Base-by-base conservation (phyloP, 2,888 invertebrate species). In the Sinohyriopsis cumingii region DNA sequence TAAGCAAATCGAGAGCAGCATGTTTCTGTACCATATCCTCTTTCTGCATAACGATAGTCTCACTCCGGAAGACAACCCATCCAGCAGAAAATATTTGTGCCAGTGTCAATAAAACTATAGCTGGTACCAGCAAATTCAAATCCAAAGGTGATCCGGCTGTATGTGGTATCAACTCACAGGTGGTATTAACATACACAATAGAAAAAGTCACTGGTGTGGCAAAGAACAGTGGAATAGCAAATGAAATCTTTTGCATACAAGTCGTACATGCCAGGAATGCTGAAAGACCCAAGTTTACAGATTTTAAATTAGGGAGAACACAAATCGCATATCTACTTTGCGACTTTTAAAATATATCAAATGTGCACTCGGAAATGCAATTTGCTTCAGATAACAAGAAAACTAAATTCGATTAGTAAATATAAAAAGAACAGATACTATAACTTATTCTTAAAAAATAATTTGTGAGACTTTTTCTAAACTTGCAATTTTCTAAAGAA, bases 211-310 rank as follows among this genome's bases (percentile, higher is more conserved):
- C 64, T 2, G 86, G 84, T 3, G 84, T 81, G 1, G 81, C 70
- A 0, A 85, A 63, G 18, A 80, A 65, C 0, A 87, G 66, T 3
- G 87, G 87, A 7, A 85, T 25, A 18, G 79, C 79, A 55, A 87
- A 87, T 2, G 82, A 79, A 18, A 80, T 77, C 20, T 70, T 73
- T 65, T 84, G 84, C 84, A 86, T 84, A 69, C 85, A 84, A 55
- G 84, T 83, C 22, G 79, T 82, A 33, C 84, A 83, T 4, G 82
- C 85, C 9, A 83, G 59, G 65, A 81, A 75, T 5, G 77, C 82
- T 45, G 45, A 45, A 45, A 45, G 1, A 45, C 2, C 12, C 45
- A 2, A 45, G 45, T 45, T 12, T 45, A 45, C 3, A 45, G 3
- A 3, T 3, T 12, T 15, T 45, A 15, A 45, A 45, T 15, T 15